A percentile compares a stretch with the other conserved stretches of the same genome.
Evolutionary conservation across 2,797 vertebrate genomes (phyloP).

Genomic region (Cheirogaleus major): DNA sequence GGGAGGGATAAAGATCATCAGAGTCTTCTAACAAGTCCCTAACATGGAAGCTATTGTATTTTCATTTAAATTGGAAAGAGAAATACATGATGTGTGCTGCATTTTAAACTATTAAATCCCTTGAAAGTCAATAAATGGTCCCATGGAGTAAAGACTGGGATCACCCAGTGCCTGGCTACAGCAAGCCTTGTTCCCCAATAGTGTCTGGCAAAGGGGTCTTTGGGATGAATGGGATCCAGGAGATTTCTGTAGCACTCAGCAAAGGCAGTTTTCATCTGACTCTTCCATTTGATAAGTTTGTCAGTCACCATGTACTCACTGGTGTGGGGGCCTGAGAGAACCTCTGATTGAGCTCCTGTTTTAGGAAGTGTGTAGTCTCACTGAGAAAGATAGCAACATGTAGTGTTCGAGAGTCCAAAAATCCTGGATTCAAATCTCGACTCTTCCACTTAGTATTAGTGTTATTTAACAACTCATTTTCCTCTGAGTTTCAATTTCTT

Average conservation of each 20-base stretch:
- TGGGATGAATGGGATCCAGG: not conserved
- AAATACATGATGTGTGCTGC: not conserved
- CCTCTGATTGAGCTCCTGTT: not conserved
- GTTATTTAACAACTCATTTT: not conserved
- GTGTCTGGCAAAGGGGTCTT: not conserved
- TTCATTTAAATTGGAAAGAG: constrained; percentile 32
- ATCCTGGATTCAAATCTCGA: not conserved
- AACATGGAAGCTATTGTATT: not conserved
- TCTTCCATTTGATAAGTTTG: not conserved
- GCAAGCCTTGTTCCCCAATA: not conserved
- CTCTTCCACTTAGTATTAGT: not conserved
- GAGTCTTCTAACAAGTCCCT: constrained; percentile 5
- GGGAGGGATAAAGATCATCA: not conserved
- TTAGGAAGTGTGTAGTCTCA: not conserved
- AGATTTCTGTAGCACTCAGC: constrained; percentile 23
- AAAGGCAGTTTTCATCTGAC: not conserved
- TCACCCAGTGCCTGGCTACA: not conserved
- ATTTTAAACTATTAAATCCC: constrained; percentile 12
- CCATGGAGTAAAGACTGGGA: not conserved
- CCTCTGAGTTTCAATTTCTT: not conserved
- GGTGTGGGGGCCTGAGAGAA: not conserved
- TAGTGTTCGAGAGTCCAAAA: not conserved
- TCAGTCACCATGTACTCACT: not conserved
- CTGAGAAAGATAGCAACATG: not conserved
- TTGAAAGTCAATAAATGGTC: not conserved